Evolutionary conservation across 2,888 invertebrate genomes (phyloP).

Genomic region (Cloeon dipterum): DNA sequence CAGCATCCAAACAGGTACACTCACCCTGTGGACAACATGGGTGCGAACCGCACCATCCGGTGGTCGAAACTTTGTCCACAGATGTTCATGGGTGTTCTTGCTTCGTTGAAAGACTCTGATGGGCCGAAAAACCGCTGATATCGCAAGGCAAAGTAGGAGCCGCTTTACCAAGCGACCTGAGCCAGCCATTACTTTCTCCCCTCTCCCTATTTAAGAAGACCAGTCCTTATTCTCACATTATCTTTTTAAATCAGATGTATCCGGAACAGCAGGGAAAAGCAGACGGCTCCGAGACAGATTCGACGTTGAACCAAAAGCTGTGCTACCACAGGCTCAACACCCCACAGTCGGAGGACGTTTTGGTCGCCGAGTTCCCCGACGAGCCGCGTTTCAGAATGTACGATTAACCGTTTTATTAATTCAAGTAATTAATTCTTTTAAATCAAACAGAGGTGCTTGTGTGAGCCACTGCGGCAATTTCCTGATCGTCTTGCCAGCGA

Average conservation of each 20-base stretch:
- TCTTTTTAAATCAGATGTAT: conserved; percentile 55
- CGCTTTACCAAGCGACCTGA: too few relatives aligned
- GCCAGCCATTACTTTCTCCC: too few relatives aligned
- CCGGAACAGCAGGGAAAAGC: conserved; percentile 59
- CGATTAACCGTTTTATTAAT: conserved; percentile 16
- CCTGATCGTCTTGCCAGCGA: conserved; percentile 57
- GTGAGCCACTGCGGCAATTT: conserved; percentile 84
- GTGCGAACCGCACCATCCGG: too few relatives aligned
- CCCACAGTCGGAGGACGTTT: conserved; percentile 59
- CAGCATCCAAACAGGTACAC: too few relatives aligned
- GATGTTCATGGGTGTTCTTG: too few relatives aligned
- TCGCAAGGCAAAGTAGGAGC: too few relatives aligned
- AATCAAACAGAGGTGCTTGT: conserved; percentile 61
- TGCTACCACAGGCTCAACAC: conserved; percentile 81
- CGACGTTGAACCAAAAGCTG: conserved; percentile 75
- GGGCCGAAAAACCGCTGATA: too few relatives aligned
- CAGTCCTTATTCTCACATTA: too few relatives aligned
- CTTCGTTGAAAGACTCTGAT: too few relatives aligned
- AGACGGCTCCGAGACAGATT: conserved; percentile 78
- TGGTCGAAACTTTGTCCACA: too few relatives aligned
- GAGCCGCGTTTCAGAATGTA: conserved; percentile 78
- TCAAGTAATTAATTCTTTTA: conserved; percentile 12
- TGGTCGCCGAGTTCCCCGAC: conserved; percentile 74
- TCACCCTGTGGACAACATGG: too few relatives aligned
- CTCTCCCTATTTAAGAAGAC: too few relatives aligned